Conservation (phyloP, 2,797 vertebrate genomes). For the Phrynocephalus guinanensis region DNA sequence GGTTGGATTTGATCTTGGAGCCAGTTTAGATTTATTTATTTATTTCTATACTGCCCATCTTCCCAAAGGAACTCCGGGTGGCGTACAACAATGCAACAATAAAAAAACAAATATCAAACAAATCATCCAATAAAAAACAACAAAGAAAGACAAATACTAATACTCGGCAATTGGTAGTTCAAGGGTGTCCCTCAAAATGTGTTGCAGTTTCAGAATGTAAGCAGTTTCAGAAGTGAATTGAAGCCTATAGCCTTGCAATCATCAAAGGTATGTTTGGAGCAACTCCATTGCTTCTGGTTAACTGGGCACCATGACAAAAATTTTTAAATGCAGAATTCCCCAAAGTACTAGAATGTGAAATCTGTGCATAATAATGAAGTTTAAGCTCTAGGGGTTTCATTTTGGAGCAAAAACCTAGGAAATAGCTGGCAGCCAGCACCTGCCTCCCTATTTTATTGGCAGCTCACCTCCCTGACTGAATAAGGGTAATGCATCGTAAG, state of each 20-base stretch:
- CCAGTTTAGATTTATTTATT: background rate
- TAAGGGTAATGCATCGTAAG: slow-evolving; percentile 34
- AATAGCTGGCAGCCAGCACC: slow-evolving; percentile 6
- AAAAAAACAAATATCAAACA: too few species aligned
- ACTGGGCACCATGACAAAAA: background rate
- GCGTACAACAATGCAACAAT: too few species aligned
- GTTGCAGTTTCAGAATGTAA: background rate
- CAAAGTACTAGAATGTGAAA: background rate
- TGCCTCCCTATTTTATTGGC: slow-evolving; percentile 31
- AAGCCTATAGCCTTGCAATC: background rate
- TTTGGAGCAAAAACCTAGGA: slow-evolving; percentile 21
- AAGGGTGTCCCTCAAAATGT: background rate
- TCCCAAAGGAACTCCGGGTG: too few species aligned
- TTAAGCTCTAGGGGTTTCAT: slow-evolving; percentile 18
- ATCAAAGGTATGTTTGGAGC: background rate
- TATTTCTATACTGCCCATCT: too few species aligned
- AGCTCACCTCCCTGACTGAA: slow-evolving; percentile 17
- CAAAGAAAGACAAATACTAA: too few species aligned
- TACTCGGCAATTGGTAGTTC: background rate
- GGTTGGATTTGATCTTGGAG: background rate
- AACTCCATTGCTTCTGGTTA: slow-evolving; percentile 32
- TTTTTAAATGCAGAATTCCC: slow-evolving; percentile 16
- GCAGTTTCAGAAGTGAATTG: background rate
- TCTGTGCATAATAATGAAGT: slow-evolving; percentile 41
- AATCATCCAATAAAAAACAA: too few species aligned